These are phyloP conservation scores for Syncerus caffer DNA, from an alignment of 2,797 vertebrate species.

Conservation along the genomic window DNA sequence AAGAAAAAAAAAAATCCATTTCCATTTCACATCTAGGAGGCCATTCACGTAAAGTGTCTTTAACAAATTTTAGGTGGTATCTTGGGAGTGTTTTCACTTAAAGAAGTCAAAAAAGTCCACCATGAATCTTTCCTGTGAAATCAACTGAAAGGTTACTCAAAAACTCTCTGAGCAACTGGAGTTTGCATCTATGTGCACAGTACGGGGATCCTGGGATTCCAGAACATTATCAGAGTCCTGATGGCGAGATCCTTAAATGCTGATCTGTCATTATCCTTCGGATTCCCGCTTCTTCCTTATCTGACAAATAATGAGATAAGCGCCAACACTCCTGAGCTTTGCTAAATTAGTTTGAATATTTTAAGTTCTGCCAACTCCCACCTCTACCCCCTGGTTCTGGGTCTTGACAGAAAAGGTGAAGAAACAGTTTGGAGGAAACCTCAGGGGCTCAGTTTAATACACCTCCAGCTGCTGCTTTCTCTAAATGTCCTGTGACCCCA, in stretches of 20 bases:
- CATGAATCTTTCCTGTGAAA: conserved; percentile 29
- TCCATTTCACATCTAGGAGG: neutral
- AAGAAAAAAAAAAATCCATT: neutral
- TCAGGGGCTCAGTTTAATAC: neutral
- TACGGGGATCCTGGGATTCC: neutral
- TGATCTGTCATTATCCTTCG: conserved; percentile 42
- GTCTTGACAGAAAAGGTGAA: conserved; percentile 57
- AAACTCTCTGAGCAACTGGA: conserved; percentile 12
- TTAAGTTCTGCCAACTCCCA: conserved; percentile 61
- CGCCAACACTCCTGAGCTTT: conserved; percentile 29
- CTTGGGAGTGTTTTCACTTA: conserved; percentile 8
- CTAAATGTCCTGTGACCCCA: neutral
- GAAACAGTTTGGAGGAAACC: conserved; percentile 48
- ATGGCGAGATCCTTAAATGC: conserved; percentile 23
- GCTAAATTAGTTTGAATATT: conserved; percentile 67
- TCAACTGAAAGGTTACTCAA: neutral
- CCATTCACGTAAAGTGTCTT: neutral
- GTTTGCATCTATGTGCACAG: neutral
- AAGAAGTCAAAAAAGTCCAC: neutral
- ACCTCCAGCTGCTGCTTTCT: neutral
- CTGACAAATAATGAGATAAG: conserved; percentile 67
- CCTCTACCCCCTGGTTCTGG: neutral
- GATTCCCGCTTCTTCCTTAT: conserved; percentile 45
- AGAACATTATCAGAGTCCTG: neutral
- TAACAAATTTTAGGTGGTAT: neutral